These are phyloP conservation scores for Paratrypauchen microcephalus DNA, from an alignment of 2,797 vertebrate genomes.

Conservation along the genomic window DNA sequence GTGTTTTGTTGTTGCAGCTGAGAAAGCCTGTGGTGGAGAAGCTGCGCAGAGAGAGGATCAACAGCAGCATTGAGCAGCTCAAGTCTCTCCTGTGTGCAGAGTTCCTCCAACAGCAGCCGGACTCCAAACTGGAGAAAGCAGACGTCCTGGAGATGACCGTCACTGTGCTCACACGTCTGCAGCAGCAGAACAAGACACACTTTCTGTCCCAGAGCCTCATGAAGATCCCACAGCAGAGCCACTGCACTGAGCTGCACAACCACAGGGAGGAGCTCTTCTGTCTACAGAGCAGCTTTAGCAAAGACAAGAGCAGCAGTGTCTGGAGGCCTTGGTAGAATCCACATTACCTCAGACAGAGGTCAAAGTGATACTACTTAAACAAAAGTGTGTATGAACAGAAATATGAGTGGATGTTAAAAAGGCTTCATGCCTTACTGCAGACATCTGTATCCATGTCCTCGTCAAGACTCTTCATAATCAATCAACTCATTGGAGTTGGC, in stretches of 20 bases:
- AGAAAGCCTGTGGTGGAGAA: slow-evolving; percentile 86
- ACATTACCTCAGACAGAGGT: neutral
- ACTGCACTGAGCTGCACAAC: slow-evolving; percentile 41
- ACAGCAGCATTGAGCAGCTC: slow-evolving; percentile 74
- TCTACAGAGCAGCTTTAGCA: slow-evolving; percentile 11
- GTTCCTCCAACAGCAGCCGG: slow-evolving; percentile 74
- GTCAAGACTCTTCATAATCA: neutral
- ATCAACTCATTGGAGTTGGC: neutral
- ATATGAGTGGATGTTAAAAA: neutral
- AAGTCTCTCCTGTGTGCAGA: slow-evolving; percentile 80
- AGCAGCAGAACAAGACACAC: slow-evolving; percentile 35
- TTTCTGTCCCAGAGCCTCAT: slow-evolving; percentile 58
- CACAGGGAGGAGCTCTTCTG: slow-evolving; percentile 12
- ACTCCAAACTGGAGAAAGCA: slow-evolving; percentile 83
- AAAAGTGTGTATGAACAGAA: neutral
- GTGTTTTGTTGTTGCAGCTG: slow-evolving; percentile 68
- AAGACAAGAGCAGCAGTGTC: slow-evolving; percentile 23
- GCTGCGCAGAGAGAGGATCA: slow-evolving; percentile 77
- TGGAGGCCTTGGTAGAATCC: slow-evolving; percentile 46
- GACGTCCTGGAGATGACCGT: slow-evolving; percentile 83
- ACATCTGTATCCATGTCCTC: neutral
- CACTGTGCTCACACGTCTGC: slow-evolving; percentile 58
- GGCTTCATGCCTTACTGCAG: neutral
- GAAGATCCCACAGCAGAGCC: slow-evolving; percentile 53
- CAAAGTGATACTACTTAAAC: neutral